A percentile compares a stretch with the other conserved stretches of the same genome.
Evolutionary conservation across 1,140 invertebrate genomes (phyloP).

Genomic region (Asobara japonica): DNA sequence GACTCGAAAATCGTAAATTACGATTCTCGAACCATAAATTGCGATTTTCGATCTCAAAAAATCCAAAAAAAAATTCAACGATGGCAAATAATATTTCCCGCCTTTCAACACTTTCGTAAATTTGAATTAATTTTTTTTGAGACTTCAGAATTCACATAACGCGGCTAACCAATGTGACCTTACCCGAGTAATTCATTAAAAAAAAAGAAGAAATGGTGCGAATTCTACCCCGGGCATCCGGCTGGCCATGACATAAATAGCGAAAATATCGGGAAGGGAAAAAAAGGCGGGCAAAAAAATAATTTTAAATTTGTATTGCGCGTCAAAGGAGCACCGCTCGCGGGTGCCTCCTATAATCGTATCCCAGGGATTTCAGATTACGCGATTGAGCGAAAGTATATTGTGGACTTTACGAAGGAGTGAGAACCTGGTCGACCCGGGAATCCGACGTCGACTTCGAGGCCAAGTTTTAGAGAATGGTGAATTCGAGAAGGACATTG

Average conservation of each 20-base stretch:
- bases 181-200: not conserved
- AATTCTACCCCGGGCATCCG: not conserved
- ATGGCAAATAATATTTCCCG: no score
- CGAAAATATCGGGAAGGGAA: not conserved
- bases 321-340: not conserved
- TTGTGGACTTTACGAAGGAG: not conserved
- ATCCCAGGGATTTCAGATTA: constrained; percentile 3
- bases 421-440: not conserved
- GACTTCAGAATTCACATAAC: no score
- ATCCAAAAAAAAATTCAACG: no score
- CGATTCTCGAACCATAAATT: no score
- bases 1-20: no score
- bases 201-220: not conserved
- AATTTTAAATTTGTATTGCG: not conserved
- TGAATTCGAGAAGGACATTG: not conserved
- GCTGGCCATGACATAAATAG: constrained; percentile 18
- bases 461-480: constrained; percentile 7
- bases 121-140: no score
- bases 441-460: constrained; percentile 1
- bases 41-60: no score
- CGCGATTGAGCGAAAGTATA: constrained; percentile 15
- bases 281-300: not conserved
- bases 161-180: no score
- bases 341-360: constrained; percentile 1
- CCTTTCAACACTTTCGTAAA: no score